Percentiles rank a stretch among this genome's conserved stretches.
These are phyloP conservation scores for Momotus momota DNA, from an alignment of 2,797 vertebrate species.

Conservation along the genomic window DNA sequence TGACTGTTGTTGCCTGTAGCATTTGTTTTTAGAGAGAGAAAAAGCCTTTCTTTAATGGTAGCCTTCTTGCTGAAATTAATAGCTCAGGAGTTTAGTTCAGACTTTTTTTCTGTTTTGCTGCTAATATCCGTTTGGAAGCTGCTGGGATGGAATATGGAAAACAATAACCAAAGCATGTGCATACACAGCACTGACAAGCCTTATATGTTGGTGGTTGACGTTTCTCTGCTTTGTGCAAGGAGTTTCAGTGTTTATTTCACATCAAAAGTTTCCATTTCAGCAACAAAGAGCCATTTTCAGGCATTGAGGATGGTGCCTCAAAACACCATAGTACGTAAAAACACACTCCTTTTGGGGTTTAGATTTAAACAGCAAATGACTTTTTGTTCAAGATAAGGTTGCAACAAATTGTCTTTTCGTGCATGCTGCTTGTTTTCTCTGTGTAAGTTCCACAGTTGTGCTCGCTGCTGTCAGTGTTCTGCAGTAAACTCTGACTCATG, in stretches of 20 bases:
- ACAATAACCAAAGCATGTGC: not conserved
- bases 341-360: not conserved
- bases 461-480: not conserved
- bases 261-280: not conserved
- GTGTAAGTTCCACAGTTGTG: not conserved
- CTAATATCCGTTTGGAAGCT: not conserved
- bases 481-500: not conserved
- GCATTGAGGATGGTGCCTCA: not conserved
- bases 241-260: not conserved
- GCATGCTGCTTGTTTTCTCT: not conserved
- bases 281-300: not conserved
- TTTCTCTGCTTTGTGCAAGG: not conserved
- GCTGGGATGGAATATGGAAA: not conserved
- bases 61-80: not conserved
- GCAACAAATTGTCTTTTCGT: not conserved
- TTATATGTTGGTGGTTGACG: accelerated
- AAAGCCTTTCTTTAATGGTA: not conserved
- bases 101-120: not conserved
- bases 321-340: not conserved
- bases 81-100: not conserved
- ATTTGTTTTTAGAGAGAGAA: not conserved
- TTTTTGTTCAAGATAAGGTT: not conserved
- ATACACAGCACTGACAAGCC: not conserved
- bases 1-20: not conserved
- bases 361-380: not conserved